phyloP scores from a whole-genome alignment of 1,140 invertebrate species.

The Chironomus striatipennis region DNA sequence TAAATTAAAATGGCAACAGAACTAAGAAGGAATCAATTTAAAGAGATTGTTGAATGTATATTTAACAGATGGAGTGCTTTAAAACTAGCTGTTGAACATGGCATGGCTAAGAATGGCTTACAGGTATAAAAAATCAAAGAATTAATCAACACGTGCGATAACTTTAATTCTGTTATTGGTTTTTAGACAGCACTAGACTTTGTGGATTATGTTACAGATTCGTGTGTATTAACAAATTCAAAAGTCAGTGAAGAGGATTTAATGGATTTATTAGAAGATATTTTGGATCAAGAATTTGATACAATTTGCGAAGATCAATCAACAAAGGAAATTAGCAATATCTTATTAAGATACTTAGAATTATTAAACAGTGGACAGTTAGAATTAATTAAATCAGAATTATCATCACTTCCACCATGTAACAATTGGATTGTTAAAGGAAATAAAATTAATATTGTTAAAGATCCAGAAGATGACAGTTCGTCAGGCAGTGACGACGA shows the following conservation, averaged over 20 bases:
- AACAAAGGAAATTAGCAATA: constrained; percentile 45
- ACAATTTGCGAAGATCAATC: constrained; percentile 56
- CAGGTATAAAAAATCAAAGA: constrained; percentile 39
- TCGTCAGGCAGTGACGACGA: constrained; percentile 42
- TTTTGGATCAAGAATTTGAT: constrained; percentile 56
- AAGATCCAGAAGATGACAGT: constrained; percentile 39
- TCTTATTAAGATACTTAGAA: constrained; percentile 41
- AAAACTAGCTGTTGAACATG: constrained; percentile 54
- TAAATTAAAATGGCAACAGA: constrained; percentile 27
- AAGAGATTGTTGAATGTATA: constrained; percentile 48
- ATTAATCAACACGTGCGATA: background rate
- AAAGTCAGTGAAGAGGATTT: constrained; percentile 47
- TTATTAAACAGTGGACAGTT: constrained; percentile 39
- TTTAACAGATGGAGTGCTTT: constrained; percentile 57
- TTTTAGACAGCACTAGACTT: constrained; percentile 49
- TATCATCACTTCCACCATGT: constrained; percentile 37
- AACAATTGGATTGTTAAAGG: constrained; percentile 39
- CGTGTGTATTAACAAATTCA: constrained; percentile 46
- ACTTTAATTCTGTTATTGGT: constrained; percentile 26
- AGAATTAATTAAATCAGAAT: constrained; percentile 36
- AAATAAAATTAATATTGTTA: constrained; percentile 35
- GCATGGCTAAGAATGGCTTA: constrained; percentile 53
- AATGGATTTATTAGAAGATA: constrained; percentile 50
- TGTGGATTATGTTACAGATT: constrained; percentile 49
- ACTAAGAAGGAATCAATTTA: constrained; percentile 40